phyloP scores from a whole-genome alignment of 2,888 invertebrate genomes.

The Cephus nigrinus region DNA sequence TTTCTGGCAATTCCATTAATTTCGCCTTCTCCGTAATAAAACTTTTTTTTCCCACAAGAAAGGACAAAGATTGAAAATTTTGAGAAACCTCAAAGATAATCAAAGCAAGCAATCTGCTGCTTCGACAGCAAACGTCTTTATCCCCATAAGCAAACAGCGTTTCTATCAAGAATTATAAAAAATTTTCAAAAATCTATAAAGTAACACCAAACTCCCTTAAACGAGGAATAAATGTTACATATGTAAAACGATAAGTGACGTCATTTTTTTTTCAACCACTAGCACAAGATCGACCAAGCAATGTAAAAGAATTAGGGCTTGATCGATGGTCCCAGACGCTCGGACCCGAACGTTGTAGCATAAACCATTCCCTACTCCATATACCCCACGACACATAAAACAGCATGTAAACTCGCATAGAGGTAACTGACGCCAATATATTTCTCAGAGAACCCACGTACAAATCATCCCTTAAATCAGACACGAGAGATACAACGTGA shows the following conservation, averaged over 20 bases:
- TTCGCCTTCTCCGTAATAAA: not conserved
- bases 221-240: not conserved
- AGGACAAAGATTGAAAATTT: not conserved
- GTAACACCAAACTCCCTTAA: too few relatives aligned
- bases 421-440: conserved; percentile 6
- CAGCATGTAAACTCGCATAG: not conserved
- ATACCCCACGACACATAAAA: conserved; percentile 1
- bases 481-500: not conserved
- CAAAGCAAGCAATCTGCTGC: too few relatives aligned
- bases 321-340: conserved; percentile 26
- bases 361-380: not conserved
- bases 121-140: too few relatives aligned
- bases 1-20: not conserved
- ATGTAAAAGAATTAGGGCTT: conserved; percentile 27
- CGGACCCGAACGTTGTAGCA: not conserved
- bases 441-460: not conserved
- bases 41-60: not conserved
- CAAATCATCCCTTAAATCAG: not conserved
- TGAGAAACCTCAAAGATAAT: not conserved
- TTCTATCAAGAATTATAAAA: too few relatives aligned
- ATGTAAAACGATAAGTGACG: not conserved
- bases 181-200: too few relatives aligned
- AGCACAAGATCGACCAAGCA: not conserved
- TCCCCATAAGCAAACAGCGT: too few relatives aligned
- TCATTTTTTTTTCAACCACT: not conserved